A percentile compares a stretch with the other conserved stretches of the same genome.
phyloP scores from a whole-genome alignment of 2,113 vertebrate species.

The Montifringilla adamsi region DNA sequence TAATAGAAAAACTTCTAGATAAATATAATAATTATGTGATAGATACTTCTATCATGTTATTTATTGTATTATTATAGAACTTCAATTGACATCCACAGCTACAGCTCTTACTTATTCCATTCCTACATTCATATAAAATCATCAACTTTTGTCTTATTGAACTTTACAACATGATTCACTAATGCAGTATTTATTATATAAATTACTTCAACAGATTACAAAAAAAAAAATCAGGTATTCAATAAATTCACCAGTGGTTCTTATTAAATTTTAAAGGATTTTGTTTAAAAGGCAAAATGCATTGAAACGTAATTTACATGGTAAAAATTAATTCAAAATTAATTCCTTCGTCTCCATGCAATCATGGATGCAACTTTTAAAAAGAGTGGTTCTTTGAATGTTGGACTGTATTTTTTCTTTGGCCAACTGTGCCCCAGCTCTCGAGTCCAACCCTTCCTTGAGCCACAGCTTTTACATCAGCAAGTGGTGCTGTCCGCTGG shows the following conservation, averaged over 20 bases:
- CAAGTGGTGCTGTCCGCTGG: fast-evolving
- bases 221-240: background rate
- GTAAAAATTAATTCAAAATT: background rate
- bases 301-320: background rate
- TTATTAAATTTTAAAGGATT: background rate
- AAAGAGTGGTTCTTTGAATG: background rate
- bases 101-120: background rate
- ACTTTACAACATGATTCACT: background rate
- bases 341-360: background rate
- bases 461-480: background rate
- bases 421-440: background rate
- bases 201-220: background rate
- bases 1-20: background rate
- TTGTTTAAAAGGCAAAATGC: background rate
- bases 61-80: background rate
- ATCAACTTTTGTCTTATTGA: background rate
- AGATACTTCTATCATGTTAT: background rate
- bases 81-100: background rate
- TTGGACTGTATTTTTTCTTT: background rate
- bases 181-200: background rate
- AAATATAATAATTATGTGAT: no score
- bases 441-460: fast-evolving
- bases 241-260: background rate
- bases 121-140: background rate
- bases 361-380: background rate